Evolutionary conservation across 2,113 vertebrate genomes (phyloP), one percentile per base, ranked within the genome.

Genomic region (Balaeniceps rex): DNA sequence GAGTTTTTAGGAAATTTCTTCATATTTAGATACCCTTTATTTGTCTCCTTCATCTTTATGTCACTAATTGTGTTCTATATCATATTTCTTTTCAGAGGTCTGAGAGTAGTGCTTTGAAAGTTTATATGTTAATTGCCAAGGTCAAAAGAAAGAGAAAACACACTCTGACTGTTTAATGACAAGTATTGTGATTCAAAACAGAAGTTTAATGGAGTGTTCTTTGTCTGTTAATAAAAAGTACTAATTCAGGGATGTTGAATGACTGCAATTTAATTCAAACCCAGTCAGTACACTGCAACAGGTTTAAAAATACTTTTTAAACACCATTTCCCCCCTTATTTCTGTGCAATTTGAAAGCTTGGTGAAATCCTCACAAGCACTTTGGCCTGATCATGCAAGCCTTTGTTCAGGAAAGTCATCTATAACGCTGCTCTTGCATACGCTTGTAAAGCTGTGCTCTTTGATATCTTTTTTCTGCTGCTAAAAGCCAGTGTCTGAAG

Each of bases 91-190:
- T 96, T 94, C 93, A 97, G 96, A 97, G 94, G 97, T 80, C 93
- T 95, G 95, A 96, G 93, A 26, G 74, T 90, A 91, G 91, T 63
- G 88, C 96, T 98, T 97, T 98, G 96, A 97, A 98, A 98, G 97
- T 96, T 90, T 97, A 96, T 97, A 96, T 97, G 98, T 96, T 98
- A 98, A 98, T 98, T 97, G 94, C 96, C 93, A 78, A 96, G 98
- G 98, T 98, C 95, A 96, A 98, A 97, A 96, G 91, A 97, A 97
- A 95, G 68, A 81, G 75, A 96, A 97, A 96, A 93, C 71, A 90
- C 71, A 6, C 63, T 88, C 77, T 93, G 66, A 90, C 90, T 93
- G 60, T 96, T 94, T 94, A 82, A 90, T 63, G 92, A 92, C 77
- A 86, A 76, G 49, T 47, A 68, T 25, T 42, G 66, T 49, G 87